These are phyloP conservation scores for Danio jaintianensis DNA, from an alignment of 2,797 vertebrate genomes.

Conservation along the genomic window DNA sequence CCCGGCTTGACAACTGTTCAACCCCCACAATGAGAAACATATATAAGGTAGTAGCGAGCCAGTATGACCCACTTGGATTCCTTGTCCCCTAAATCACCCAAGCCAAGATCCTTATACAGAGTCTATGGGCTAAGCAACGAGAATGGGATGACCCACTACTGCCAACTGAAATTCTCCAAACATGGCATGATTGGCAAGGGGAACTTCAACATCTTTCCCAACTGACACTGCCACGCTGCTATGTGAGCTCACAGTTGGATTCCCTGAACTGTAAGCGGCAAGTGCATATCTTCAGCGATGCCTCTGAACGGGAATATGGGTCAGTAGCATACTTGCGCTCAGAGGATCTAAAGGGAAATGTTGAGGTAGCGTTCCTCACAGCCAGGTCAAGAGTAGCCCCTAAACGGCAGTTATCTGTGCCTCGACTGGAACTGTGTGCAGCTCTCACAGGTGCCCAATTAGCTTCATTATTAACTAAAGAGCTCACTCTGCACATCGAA, in stretches of 20 bases:
- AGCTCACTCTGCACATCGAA: neutral
- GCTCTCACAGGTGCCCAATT: slow-evolving; percentile 22
- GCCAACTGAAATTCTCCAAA: neutral
- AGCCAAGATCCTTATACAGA: slow-evolving; percentile 1
- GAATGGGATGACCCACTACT: neutral
- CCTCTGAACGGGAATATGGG: neutral
- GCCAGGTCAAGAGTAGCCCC: slow-evolving; percentile 28
- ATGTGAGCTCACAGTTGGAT: neutral
- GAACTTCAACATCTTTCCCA: neutral
- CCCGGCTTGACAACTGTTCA: neutral
- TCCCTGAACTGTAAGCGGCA: neutral
- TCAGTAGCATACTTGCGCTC: neutral
- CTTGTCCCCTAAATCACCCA: neutral
- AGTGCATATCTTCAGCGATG: slow-evolving; percentile 10
- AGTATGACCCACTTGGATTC: neutral
- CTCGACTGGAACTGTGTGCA: slow-evolving; percentile 23
- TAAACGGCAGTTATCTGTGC: neutral
- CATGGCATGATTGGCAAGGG: neutral
- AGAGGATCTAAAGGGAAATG: neutral
- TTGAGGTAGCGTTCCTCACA: neutral
- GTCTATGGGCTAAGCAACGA: neutral
- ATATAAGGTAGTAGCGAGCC: neutral
- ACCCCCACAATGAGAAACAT: neutral
- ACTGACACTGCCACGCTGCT: neutral
- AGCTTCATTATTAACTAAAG: neutral